phyloP scores from a whole-genome alignment of 1,140 invertebrate species.

The Aphelinus atriplicis region DNA sequence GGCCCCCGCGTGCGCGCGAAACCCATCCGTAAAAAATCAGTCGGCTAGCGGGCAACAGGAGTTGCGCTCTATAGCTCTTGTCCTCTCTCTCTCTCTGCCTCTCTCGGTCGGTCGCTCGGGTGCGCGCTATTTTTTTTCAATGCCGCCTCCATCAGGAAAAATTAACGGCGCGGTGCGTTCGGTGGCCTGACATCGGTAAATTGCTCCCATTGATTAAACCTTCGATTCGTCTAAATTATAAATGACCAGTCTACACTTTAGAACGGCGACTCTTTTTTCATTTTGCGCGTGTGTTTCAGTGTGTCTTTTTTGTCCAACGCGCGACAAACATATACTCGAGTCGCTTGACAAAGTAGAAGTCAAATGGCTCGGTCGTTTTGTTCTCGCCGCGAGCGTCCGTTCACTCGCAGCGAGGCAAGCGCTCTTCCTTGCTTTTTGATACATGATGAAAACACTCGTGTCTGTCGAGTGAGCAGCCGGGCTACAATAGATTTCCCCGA shows the following conservation, averaged over 20 bases:
- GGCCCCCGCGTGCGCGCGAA: neutral
- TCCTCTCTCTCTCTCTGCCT: too few species aligned
- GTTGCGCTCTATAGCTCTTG: neutral
- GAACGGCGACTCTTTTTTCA: conserved; percentile 29
- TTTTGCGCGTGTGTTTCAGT: too few species aligned
- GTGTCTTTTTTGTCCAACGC: neutral
- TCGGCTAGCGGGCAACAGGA: conserved; percentile 2
- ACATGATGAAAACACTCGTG: too few species aligned
- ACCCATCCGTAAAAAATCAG: conserved; percentile 24
- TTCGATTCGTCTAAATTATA: conserved; percentile 35
- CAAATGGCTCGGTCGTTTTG: conserved; percentile 23
- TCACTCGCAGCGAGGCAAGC: too few species aligned
- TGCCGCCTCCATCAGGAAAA: conserved; percentile 22
- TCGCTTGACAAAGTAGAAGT: conserved; percentile 30
- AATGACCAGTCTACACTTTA: conserved; percentile 29
- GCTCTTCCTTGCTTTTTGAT: too few species aligned
- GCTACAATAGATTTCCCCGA: too few species aligned
- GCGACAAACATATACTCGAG: neutral
- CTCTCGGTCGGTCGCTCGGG: too few species aligned
- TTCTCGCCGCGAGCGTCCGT: neutral
- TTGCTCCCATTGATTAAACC: conserved; percentile 38
- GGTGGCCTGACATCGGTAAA: conserved; percentile 34
- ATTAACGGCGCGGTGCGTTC: conserved; percentile 30
- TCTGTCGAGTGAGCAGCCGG: too few species aligned
- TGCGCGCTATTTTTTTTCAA: conserved; percentile 8